Evolutionary conservation across 2,888 invertebrate species (phyloP).

Genomic region (Prosapia bicincta): DNA sequence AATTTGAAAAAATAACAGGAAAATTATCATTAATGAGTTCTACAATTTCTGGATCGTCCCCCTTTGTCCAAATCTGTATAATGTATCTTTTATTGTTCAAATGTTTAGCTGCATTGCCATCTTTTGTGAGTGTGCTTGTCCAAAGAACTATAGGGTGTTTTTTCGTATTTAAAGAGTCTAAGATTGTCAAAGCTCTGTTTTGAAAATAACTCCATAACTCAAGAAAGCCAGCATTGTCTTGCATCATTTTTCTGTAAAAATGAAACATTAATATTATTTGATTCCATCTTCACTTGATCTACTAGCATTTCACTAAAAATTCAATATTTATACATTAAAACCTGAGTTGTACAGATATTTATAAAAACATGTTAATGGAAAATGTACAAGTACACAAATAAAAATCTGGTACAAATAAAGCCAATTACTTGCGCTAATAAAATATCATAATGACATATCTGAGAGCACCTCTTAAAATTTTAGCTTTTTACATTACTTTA

Average conservation of each 20-base stretch:
- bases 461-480: too few relatives aligned
- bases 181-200: slow-evolving; percentile 56
- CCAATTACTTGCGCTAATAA: too few relatives aligned
- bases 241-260: slow-evolving; percentile 23
- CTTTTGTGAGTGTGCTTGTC: slow-evolving; percentile 76
- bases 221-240: slow-evolving; percentile 30
- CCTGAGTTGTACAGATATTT: too few relatives aligned
- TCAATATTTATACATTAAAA: too few relatives aligned
- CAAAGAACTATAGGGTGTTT: slow-evolving; percentile 58
- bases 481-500: too few relatives aligned
- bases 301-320: too few relatives aligned
- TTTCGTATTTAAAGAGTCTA: slow-evolving; percentile 47
- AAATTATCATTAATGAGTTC: slow-evolving; percentile 70
- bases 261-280: too few relatives aligned
- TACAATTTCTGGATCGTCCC: slow-evolving; percentile 56
- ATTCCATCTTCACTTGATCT: too few relatives aligned
- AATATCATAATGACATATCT: too few relatives aligned
- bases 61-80: slow-evolving; percentile 79
- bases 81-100: slow-evolving; percentile 72
- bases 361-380: too few relatives aligned
- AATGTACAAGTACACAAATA: too few relatives aligned
- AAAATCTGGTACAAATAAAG: too few relatives aligned
- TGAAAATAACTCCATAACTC: slow-evolving; percentile 72
- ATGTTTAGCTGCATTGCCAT: slow-evolving; percentile 59
- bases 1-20: slow-evolving; percentile 77